These are phyloP conservation scores for Rallus crepitans DNA, from an alignment of 2,797 vertebrate genomes.

Conservation along the genomic window DNA sequence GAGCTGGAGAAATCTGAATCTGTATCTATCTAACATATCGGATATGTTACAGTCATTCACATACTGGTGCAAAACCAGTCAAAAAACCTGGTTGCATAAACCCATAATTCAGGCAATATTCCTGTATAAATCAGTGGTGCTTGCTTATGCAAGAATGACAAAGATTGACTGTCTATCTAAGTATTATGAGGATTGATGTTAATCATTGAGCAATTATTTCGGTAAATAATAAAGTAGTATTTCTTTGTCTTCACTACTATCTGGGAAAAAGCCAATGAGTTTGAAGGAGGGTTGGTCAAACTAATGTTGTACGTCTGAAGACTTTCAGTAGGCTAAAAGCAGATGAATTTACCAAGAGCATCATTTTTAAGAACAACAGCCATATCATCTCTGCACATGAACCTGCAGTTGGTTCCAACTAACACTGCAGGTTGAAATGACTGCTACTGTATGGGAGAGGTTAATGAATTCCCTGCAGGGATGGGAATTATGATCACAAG, in stretches of 20 bases:
- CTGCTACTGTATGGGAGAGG: background rate
- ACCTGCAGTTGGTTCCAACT: background rate
- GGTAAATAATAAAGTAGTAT: background rate
- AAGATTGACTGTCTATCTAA: background rate
- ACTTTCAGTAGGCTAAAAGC: background rate
- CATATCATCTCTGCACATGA: background rate
- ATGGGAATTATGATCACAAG: background rate
- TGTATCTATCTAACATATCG: background rate
- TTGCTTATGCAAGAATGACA: background rate
- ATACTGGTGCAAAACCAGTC: background rate
- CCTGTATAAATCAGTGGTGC: background rate
- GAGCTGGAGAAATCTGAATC: background rate
- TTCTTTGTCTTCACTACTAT: background rate
- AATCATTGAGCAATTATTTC: background rate
- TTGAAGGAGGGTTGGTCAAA: background rate
- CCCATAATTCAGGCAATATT: background rate
- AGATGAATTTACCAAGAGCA: background rate
- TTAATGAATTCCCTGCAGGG: background rate
- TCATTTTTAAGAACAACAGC: background rate
- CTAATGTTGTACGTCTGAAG: rapidly evolving
- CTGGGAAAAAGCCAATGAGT: background rate
- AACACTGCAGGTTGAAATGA: background rate
- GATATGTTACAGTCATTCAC: background rate
- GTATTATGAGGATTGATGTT: background rate
- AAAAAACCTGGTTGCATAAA: background rate